Evolutionary conservation across 2,113 vertebrate genomes (phyloP).

Genomic region (Gracilinanus agilis): DNA sequence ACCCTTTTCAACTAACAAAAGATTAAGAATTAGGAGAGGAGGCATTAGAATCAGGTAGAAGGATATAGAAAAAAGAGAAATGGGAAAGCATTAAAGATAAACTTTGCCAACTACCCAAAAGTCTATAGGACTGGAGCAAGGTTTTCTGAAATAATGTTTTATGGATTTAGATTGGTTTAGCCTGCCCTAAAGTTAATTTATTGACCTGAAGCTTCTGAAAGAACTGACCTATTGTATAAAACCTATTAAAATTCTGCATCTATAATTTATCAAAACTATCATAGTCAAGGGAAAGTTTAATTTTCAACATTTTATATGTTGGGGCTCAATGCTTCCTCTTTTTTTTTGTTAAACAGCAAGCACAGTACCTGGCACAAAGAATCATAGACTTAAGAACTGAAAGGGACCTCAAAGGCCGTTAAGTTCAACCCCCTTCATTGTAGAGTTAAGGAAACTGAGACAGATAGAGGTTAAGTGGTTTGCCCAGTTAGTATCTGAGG

Average conservation of each 20-base stretch:
- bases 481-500: neutral
- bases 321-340: neutral
- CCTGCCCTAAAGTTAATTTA: neutral
- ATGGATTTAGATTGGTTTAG: neutral
- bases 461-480: neutral
- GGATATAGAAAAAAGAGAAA: neutral
- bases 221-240: neutral
- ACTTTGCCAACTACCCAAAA: neutral
- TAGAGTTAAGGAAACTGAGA: neutral
- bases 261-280: neutral
- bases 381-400: neutral
- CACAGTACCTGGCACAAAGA: neutral
- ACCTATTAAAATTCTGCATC: neutral
- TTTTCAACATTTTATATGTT: neutral
- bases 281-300: neutral
- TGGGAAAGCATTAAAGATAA: neutral
- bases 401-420: neutral
- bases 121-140: neutral
- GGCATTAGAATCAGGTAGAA: neutral
- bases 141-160: slow-evolving; percentile 9
- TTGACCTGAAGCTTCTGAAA: neutral
- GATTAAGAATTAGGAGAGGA: neutral
- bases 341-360: neutral
- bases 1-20: slow-evolving; percentile 5
- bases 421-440: neutral